Base-by-base conservation (phyloP, 2,113 vertebrate genomes). In the Sander vitreus region DNA sequence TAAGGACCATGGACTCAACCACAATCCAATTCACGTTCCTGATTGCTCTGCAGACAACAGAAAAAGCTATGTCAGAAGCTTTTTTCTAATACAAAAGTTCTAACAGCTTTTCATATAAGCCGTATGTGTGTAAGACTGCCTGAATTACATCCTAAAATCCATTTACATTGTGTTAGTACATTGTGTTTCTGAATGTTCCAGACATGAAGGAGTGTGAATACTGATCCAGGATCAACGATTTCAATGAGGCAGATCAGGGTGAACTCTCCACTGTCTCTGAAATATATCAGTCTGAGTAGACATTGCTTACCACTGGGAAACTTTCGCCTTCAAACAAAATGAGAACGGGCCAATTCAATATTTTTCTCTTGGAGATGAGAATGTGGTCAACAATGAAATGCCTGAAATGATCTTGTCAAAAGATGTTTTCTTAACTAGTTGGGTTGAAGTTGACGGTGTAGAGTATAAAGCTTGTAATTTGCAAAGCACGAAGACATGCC, bases 1-100 rank as follows among this genome's bases (percentile, higher is more conserved):
- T 80, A 91, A 90, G 84, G 80, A 90, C 89, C 68, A 76, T 43
- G 76, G 85, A 87, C 70, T 83, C 18, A 19, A 76, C 82, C 73
- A 55, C 78, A 58, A 86, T 82, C 87, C 79, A 85, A 85, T 89
- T 77, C 80, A 82, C n/a, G 27, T 85, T 67, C 63, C 48, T 55
- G 53, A 67, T 64, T 71, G 73, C 84, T 68, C 67, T 54, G 80
- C 64, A 59, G 78, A 75, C 65, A 84, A 73, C 85, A 18, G 39
- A 47, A 72, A 89, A 76, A 77, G 77, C 76, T 81, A 65, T 50
- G 63, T 78, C 59, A 65, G 62, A 79, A 73, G n/a, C 10, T 62
- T 80, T 81, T 69, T 73, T 78, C 62, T 59, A 27, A 80, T 75
- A 59, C 76, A 30, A 45, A 67, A 73, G 54, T 79, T 75, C 47